Evolutionary conservation across 1,140 invertebrate genomes (phyloP).

Genomic region (Pygmarrhopalites habei): DNA sequence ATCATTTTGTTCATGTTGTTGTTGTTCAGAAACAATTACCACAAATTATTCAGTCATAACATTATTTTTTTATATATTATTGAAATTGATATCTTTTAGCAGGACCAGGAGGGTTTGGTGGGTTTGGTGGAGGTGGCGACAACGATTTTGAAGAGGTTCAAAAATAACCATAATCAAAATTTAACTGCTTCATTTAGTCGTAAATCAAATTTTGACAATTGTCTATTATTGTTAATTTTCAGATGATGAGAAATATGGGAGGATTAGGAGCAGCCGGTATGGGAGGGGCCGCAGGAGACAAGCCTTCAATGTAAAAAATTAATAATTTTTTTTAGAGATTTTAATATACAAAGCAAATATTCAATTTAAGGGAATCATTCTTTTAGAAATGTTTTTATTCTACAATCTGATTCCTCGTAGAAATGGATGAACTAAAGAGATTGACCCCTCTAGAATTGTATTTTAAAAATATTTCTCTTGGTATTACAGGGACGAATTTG

Average conservation of each 20-base stretch:
- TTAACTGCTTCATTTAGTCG: constrained; percentile 37
- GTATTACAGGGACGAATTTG: constrained; percentile 50
- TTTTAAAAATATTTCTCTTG: no score
- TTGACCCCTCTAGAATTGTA: no score
- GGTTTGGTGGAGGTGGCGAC: constrained; percentile 30
- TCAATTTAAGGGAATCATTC: no score
- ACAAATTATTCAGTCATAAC: no score
- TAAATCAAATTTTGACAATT: constrained; percentile 12
- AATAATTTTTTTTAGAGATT: constrained; percentile 1
- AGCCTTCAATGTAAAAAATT: constrained; percentile 6
- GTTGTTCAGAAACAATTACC: no score
- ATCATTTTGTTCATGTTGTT: no score
- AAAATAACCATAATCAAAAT: constrained; percentile 21
- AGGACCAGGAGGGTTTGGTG: constrained; percentile 21
- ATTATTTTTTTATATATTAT: no score
- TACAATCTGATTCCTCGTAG: no score
- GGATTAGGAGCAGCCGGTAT: constrained; percentile 45
- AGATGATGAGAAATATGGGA: constrained; percentile 56
- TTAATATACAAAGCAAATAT: constrained; percentile 18
- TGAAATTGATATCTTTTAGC: no score
- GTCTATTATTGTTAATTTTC: constrained; percentile 24
- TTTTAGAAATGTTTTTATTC: no score
- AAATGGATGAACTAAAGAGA: no score
- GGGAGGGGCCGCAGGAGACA: constrained; percentile 40
- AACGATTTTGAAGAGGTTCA: constrained; percentile 55